A percentile compares a stretch with the other conserved stretches of the same genome.
phyloP scores from a whole-genome alignment of 1,140 invertebrate genomes.

The Drosophila prosaltans region DNA sequence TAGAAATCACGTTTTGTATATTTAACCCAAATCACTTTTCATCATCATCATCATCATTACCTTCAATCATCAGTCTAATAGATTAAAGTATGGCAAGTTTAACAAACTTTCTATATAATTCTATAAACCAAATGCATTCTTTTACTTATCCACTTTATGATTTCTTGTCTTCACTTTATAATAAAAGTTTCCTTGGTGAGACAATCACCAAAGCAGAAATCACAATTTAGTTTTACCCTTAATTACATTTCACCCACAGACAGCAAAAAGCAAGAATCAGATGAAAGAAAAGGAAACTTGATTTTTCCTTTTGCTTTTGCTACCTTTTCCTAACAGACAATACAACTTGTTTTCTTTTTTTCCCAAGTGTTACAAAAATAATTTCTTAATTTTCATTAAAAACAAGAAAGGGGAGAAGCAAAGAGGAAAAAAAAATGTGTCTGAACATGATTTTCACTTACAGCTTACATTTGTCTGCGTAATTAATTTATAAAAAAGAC shows the following conservation, averaged over 20 bases:
- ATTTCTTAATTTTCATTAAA: constrained; percentile 27
- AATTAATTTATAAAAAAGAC: constrained; percentile 54
- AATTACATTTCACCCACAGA: constrained; percentile 8
- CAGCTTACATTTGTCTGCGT: constrained; percentile 37
- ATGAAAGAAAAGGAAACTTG: constrained; percentile 1
- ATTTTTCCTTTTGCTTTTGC: not conserved
- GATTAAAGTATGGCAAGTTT: too few species aligned
- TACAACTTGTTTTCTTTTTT: constrained; percentile 6
- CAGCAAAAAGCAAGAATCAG: not conserved
- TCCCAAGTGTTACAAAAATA: constrained; percentile 24
- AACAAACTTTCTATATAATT: too few species aligned
- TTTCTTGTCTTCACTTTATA: too few species aligned
- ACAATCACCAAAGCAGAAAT: constrained; percentile 3
- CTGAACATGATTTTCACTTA: constrained; percentile 23
- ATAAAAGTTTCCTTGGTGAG: not conserved
- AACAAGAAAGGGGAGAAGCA: not conserved
- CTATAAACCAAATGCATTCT: too few species aligned
- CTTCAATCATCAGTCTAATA: too few species aligned
- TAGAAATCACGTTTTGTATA: too few species aligned
- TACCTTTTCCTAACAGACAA: not conserved
- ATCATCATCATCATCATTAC: too few species aligned
- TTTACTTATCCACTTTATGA: too few species aligned
- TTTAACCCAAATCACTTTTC: too few species aligned
- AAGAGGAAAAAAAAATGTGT: constrained; percentile 5
- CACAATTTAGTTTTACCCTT: not conserved